phyloP scores from a whole-genome alignment of 2,888 invertebrate genomes.

The Drosophila paranaensis region DNA sequence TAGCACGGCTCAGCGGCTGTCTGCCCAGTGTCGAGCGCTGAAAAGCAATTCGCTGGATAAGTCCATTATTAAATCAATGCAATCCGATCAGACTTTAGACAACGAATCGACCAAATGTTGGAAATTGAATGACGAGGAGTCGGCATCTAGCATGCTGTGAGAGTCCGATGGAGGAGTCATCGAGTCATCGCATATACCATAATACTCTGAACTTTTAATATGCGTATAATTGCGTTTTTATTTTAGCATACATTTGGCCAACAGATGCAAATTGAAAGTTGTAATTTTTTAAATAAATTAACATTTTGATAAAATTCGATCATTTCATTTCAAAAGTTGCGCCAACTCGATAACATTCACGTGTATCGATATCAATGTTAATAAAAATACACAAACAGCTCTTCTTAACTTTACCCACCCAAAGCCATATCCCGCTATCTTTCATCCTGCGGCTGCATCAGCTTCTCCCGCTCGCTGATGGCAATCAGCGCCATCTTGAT shows the following conservation, averaged over 20 bases:
- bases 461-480: slow-evolving; percentile 87
- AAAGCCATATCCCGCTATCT: neutral
- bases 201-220: slow-evolving; percentile 2
- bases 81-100: neutral
- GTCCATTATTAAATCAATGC: neutral
- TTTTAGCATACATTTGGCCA: slow-evolving; percentile 37
- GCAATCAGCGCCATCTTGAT: slow-evolving; percentile 91
- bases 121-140: neutral
- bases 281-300: slow-evolving; percentile 54
- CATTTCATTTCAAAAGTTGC: neutral
- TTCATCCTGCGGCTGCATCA: slow-evolving; percentile 35
- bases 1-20: slow-evolving; percentile 61
- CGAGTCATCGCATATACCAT: neutral
- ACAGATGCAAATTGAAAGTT: slow-evolving; percentile 63
- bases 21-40: slow-evolving; percentile 47
- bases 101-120: neutral
- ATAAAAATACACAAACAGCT: no score
- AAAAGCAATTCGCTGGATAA: neutral
- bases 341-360: neutral
- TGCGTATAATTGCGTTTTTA: neutral
- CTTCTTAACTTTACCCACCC: slow-evolving; percentile 3
- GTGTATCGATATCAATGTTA: neutral
- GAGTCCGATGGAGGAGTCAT: neutral
- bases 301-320: slow-evolving; percentile 32
- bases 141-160: slow-evolving; percentile 4